A percentile compares a stretch with the other conserved stretches of the same genome.
Evolutionary conservation across 2,113 vertebrate genomes (phyloP).

Genomic region (Sinocyclocheilus anshuiensis): DNA sequence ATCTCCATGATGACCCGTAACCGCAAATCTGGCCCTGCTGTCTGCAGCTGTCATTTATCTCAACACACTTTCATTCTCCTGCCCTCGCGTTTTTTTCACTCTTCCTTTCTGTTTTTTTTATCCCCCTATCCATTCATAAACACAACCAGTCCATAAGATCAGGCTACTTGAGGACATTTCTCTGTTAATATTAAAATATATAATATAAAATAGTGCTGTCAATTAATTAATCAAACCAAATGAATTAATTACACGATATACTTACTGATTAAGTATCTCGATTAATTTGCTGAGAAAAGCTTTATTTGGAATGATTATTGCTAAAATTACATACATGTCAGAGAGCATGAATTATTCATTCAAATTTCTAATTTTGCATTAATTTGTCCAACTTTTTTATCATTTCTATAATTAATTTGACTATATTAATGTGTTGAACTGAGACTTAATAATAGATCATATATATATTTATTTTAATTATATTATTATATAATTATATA

Average conservation of each 20-base stretch:
- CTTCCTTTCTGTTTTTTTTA: not conserved
- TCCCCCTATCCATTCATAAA: not conserved
- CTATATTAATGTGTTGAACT: too few relatives aligned
- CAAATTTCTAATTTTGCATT: not conserved
- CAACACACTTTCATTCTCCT: constrained; percentile 33
- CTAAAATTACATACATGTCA: not conserved
- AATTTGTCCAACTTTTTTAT: too few relatives aligned
- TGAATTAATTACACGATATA: not conserved
- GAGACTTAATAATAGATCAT: not conserved
- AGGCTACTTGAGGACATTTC: not conserved
- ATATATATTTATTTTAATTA: not conserved
- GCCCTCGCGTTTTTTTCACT: constrained; percentile 44
- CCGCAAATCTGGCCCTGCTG: constrained; percentile 19
- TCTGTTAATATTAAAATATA: not conserved
- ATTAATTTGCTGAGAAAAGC: not conserved
- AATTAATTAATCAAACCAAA: not conserved
- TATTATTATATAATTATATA: too few relatives aligned
- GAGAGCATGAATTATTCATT: not conserved
- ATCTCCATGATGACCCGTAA: constrained; percentile 45
- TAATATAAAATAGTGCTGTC: not conserved
- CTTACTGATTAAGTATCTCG: not conserved
- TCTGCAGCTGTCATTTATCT: constrained; percentile 47
- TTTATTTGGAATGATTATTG: not conserved
- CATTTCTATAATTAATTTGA: too few relatives aligned
- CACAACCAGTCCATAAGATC: not conserved